Percentiles rank a stretch among this genome's conserved stretches.
Conservation (phyloP, 2,888 invertebrate genomes). For the Hemicrepidius hirtus region DNA sequence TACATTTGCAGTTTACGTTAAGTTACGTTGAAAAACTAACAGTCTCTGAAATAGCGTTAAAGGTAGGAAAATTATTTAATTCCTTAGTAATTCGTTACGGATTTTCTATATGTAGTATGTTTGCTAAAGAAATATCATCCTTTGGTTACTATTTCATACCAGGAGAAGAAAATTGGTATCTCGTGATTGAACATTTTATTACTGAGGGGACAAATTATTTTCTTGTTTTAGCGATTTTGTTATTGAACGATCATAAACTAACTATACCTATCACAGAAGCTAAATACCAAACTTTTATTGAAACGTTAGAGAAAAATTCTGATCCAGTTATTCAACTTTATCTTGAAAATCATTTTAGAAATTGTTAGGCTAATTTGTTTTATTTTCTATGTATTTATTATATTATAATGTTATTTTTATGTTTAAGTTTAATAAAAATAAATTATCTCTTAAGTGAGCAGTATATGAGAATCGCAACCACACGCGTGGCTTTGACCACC, state of each 20-base stretch:
- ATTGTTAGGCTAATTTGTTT: no score
- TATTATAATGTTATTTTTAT: no score
- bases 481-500: no score
- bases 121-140: not conserved
- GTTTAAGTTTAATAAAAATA: no score
- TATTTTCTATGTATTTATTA: no score
- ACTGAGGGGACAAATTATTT: not conserved
- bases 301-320: not conserved
- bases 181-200: conserved; percentile 23
- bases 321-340: conserved; percentile 37
- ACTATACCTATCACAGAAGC: not conserved
- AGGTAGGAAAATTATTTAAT: conserved; percentile 18
- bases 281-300: conserved; percentile 26
- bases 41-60: not conserved
- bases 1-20: conserved; percentile 35
- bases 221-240: conserved; percentile 34
- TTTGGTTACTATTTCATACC: not conserved
- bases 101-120: not conserved
- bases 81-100: conserved; percentile 21
- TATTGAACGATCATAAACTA: conserved; percentile 15
- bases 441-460: no score
- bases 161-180: not conserved
- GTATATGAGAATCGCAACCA: no score
- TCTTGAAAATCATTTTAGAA: conserved; percentile 27
- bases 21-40: conserved; percentile 18